Evolutionary conservation across 2,888 invertebrate genomes (phyloP), one percentile per base, ranked within the genome.

Genomic region (Molanna angustata): DNA sequence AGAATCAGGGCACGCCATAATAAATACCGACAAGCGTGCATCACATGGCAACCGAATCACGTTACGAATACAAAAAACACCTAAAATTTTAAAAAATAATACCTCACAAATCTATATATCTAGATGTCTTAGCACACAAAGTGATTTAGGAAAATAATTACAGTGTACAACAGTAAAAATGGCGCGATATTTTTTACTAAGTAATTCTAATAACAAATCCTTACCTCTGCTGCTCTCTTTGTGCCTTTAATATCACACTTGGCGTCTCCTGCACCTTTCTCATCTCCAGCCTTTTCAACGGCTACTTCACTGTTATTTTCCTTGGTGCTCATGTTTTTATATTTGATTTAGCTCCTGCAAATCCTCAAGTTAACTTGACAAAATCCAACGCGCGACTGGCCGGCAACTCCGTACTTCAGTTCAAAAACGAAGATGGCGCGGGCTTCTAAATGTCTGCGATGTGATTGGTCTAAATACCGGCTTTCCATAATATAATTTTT

Each of bases 151-250:
- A n/a, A n/a, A n/a, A n/a, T n/a, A n/a, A n/a, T n/a, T n/a, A n/a
- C n/a, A n/a, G n/a, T n/a, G n/a, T n/a, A n/a, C 32, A 20, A 39
- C 21, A 40, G 67, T 72, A 74, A 76, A 76, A 76, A 77, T 77
- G 76, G 76, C 77, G 76, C 74, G 73, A 68, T n/a, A n/a, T n/a
- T 70, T 72, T 71, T 70, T 69, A 19, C 66, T 70, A 40, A 49
- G 40, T 42, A 32, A 39, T 42, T 42, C 40, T 41, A 40, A 45
- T 31, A 42, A 32, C 22, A 49, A 33, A 49, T 68, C 83, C 88
- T 86, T 76, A 90, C 90, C 84, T 90, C 90, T 67, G 89, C 88
- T 78, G 89, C 84, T 80, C 90, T 84, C 80, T 90, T 90, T 70
- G 87, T 86, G 76, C 88, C 90, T 79, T 90, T 90, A 69, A 89